Evolutionary conservation across 2,888 invertebrate genomes (phyloP), one percentile per base, ranked within the genome.

Genomic region (Myopa tessellatipennis): DNA sequence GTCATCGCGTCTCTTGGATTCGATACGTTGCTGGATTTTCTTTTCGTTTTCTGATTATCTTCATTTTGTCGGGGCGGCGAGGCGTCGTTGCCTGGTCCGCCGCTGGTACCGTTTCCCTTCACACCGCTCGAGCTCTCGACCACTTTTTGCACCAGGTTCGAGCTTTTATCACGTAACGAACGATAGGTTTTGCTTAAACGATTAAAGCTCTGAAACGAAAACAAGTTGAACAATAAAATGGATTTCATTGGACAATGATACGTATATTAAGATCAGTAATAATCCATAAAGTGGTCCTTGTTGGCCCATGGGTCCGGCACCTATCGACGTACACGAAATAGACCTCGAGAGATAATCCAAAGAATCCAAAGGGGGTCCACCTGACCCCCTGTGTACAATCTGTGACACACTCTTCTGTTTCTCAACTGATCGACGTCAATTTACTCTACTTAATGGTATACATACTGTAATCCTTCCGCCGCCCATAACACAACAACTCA

Each of bases 131-230:
- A 76, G 36, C 71, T 74, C 52, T 85, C 85, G 18, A 86, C 84
- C 26, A 88, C 85, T 5, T 87, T 86, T 79, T 88, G 89, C 79
- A 89, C 83, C 67, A 89, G 82, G 70, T 85, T 85, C 36, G 85
- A 83, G 78, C 90, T 87, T 82, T 86, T 87, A 61, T 89, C 88
- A 81, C 85, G 87, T 1, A 89, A 81, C 76, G 88, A 89, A 78
- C 89, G 86, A 81, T 89, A 89, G 3, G 88, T 88, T 82, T 87
- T 88, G 77, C 87, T 88, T 74, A 89, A 87, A 45, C 88, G 87
- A 84, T 87, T 87, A 79, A 89, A 87, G 80, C 84, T 87, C 88
- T 88, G 80, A 8, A 83, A 82, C 63, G 50, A 14, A 68, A 4
- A 1, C 4, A 26, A 61, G 6, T 2, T 14, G 0, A 76, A 74